Conservation (phyloP, 2,797 vertebrate species). For the Kryptopterus vitreolus region DNA sequence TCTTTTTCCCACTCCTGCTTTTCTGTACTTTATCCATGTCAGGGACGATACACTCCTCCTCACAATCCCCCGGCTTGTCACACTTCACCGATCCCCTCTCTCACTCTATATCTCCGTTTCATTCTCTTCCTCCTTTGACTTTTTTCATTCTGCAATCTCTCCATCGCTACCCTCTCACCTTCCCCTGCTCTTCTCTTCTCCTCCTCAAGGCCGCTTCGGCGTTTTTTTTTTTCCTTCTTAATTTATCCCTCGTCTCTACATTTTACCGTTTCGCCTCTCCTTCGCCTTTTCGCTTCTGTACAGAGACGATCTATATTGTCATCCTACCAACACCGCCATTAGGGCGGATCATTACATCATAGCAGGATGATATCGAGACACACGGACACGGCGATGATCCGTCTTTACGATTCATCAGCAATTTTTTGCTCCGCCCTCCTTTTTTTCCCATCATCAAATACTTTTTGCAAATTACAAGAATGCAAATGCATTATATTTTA, state of each 20-base stretch:
- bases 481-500: neutral
- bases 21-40: too few relatives aligned
- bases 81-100: neutral
- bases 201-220: neutral
- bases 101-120: neutral
- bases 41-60: neutral
- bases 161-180: conserved; percentile 11
- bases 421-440: neutral
- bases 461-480: neutral
- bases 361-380: too few relatives aligned
- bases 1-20: neutral
- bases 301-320: too few relatives aligned
- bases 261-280: neutral
- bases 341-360: too few relatives aligned
- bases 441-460: neutral
- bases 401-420: too few relatives aligned
- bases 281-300: too few relatives aligned
- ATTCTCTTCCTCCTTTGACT: neutral
- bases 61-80: neutral
- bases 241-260: neutral
- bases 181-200: neutral
- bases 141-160: neutral
- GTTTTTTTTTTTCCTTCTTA: neutral
- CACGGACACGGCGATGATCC: too few relatives aligned
- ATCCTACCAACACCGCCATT: too few relatives aligned